Conservation (phyloP, 1,140 invertebrate species). For the Radopholus similis region DNA sequence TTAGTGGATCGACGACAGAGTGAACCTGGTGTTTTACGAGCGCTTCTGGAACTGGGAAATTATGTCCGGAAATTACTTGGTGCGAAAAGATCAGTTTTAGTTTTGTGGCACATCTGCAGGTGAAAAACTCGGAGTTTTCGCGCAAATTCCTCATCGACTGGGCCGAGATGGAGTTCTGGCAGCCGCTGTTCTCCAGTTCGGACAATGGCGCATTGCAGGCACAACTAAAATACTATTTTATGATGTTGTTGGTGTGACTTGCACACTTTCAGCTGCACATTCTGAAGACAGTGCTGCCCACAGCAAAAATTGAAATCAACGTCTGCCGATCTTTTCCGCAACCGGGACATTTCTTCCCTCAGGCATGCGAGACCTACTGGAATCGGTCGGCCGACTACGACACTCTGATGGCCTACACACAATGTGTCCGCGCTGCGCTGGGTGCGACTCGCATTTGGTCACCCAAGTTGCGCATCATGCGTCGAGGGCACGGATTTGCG, state of each 20-base stretch:
- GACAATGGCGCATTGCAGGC: slow-evolving; percentile 49
- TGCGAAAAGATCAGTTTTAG: no score
- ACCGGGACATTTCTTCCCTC: background rate
- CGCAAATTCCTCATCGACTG: slow-evolving; percentile 43
- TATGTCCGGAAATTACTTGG: slow-evolving; percentile 48
- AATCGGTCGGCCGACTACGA: slow-evolving; percentile 38
- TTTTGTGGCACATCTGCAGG: slow-evolving; percentile 19
- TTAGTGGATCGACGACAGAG: slow-evolving; percentile 44
- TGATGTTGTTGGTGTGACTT: background rate
- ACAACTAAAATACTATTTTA: background rate
- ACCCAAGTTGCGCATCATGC: slow-evolving; percentile 32
- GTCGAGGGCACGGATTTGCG: slow-evolving; percentile 36
- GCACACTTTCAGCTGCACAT: slow-evolving; percentile 38
- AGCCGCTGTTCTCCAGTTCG: slow-evolving; percentile 42
- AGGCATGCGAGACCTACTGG: slow-evolving; percentile 40
- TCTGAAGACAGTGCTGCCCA: slow-evolving; percentile 38
- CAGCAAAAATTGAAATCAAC: slow-evolving; percentile 41
- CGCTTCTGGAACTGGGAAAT: slow-evolving; percentile 57
- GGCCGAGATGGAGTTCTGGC: slow-evolving; percentile 43
- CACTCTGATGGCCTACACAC: slow-evolving; percentile 47
- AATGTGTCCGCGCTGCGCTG: slow-evolving; percentile 43
- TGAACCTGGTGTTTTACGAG: slow-evolving; percentile 50
- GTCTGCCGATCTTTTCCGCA: background rate
- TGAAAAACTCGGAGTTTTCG: slow-evolving; percentile 46
- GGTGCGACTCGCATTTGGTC: slow-evolving; percentile 36